A percentile compares a stretch with the other conserved stretches of the same genome.
These are phyloP conservation scores for Petrolisthes manimaculis DNA, from an alignment of 2,888 invertebrate species.

Conservation along the genomic window DNA sequence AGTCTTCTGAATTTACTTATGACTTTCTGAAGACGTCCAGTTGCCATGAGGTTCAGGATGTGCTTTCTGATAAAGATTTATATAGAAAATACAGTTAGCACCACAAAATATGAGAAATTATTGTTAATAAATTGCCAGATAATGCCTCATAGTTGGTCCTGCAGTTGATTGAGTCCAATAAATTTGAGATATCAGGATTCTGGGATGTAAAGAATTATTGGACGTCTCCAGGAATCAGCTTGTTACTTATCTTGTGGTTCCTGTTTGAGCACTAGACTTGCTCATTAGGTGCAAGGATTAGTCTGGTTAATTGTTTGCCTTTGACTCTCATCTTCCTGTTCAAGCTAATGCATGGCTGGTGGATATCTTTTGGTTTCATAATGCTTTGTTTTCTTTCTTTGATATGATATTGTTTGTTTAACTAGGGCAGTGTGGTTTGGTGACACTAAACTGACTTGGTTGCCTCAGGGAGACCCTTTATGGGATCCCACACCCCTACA, in stretches of 20 bases:
- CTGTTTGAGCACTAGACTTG: conserved; percentile 7
- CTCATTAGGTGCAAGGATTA: not conserved
- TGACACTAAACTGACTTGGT: not conserved
- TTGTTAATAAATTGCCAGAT: too few species aligned
- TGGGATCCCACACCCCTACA: not conserved
- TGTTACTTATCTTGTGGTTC: not conserved
- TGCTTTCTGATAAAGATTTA: too few species aligned
- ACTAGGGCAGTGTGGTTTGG: not conserved
- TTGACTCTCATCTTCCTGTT: conserved; percentile 19
- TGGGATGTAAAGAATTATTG: not conserved
- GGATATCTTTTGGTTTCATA: conserved; percentile 20
- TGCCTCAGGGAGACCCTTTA: too few species aligned
- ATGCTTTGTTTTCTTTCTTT: conserved; percentile 29
- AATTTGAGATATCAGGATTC: not conserved
- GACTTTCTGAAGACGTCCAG: too few species aligned
- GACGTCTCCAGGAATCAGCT: not conserved
- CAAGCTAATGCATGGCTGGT: conserved; percentile 51
- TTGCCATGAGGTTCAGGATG: too few species aligned
- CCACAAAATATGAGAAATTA: too few species aligned
- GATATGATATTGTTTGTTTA: conserved; percentile 16
- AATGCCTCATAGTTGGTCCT: too few species aligned
- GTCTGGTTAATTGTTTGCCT: conserved; percentile 7
- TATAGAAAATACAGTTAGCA: too few species aligned
- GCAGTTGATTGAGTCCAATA: too few species aligned
- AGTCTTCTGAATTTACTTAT: too few species aligned